Evolutionary conservation across 1,140 invertebrate species (phyloP).

Genomic region (Planococcus citri): DNA sequence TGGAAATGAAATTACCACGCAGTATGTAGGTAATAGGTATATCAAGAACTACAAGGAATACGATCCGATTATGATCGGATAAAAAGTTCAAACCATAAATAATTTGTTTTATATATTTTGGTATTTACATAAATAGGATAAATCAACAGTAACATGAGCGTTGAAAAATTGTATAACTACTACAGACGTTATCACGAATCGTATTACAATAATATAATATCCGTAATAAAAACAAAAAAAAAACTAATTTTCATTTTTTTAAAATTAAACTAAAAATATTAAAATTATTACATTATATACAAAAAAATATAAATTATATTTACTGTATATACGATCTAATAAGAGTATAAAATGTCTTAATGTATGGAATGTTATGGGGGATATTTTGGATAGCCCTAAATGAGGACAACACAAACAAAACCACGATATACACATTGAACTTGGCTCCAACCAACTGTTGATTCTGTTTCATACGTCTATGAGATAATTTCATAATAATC

Average conservation of each 20-base stretch:
- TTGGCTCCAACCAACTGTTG: neutral
- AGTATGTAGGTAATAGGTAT: too few species aligned
- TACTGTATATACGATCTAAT: conserved; percentile 10
- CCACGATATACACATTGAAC: neutral
- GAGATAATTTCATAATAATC: neutral
- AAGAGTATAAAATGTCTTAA: conserved; percentile 5
- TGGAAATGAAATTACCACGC: too few species aligned
- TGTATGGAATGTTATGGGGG: neutral
- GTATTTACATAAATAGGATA: conserved; percentile 16
- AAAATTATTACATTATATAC: conserved; percentile 16
- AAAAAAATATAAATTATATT: neutral
- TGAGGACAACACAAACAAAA: too few species aligned
- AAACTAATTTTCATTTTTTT: neutral
- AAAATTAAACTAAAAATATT: conserved; percentile 8
- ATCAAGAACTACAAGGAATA: too few species aligned
- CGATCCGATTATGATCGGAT: too few species aligned
- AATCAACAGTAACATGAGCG: conserved; percentile 19
- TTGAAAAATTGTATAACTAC: conserved; percentile 16
- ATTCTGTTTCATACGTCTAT: neutral
- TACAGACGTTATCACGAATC: conserved; percentile 18
- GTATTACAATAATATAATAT: conserved; percentile 5
- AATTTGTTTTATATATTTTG: conserved; percentile 11
- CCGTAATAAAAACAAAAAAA: conserved; percentile 15
- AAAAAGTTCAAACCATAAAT: neutral
- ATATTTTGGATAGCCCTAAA: too few species aligned